Percentiles rank a stretch among this genome's conserved stretches.
Conservation (phyloP, 2,888 invertebrate species). For the Stomorhina lunata region DNA sequence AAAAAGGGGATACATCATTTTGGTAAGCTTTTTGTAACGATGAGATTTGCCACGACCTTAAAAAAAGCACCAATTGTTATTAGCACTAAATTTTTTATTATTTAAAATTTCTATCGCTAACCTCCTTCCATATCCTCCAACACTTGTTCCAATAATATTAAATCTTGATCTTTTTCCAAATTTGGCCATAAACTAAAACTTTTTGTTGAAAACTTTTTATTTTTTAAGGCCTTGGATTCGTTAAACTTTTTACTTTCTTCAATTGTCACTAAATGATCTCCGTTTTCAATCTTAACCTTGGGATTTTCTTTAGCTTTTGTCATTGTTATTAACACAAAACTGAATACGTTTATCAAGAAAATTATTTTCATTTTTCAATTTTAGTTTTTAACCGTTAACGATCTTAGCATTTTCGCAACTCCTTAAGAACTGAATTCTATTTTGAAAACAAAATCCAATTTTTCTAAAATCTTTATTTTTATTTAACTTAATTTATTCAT, state of each 20-base stretch:
- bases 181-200: conserved; percentile 66
- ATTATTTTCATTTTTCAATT: neutral
- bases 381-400: conserved; percentile 4
- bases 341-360: conserved; percentile 7
- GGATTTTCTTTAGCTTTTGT: neutral
- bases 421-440: conserved; percentile 45
- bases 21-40: conserved; percentile 80
- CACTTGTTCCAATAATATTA: conserved; percentile 42
- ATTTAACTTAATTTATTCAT: conserved; percentile 54
- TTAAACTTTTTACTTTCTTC: neutral
- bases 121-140: conserved; percentile 68
- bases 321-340: neutral
- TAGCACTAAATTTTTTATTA: neutral
- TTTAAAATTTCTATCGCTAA: conserved; percentile 30
- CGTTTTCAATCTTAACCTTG: neutral
- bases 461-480: conserved; percentile 1
- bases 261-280: neutral
- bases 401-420: conserved; percentile 47
- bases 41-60: conserved; percentile 76
- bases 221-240: neutral
- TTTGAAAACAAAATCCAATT: neutral
- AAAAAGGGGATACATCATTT: conserved; percentile 83
- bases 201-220: conserved; percentile 44
- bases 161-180: conserved; percentile 64
- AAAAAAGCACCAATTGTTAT: neutral